Evolutionary conservation across 2,113 vertebrate genomes (phyloP), one percentile per base, ranked within the genome.

Genomic region (Ictidomys tridecemlineatus): DNA sequence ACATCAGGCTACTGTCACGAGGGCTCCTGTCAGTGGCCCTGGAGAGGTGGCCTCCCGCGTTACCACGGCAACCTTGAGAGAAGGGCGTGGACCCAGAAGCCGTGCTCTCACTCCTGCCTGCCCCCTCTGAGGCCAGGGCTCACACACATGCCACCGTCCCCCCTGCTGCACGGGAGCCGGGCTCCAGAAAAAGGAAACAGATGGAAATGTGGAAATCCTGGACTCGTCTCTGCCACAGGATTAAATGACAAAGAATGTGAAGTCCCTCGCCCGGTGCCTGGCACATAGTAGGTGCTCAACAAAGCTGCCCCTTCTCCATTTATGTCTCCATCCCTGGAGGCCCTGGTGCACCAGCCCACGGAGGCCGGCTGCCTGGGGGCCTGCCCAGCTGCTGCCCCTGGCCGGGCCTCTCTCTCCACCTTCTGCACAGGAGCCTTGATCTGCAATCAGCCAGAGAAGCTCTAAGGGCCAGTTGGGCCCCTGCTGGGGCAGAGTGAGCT

Each of bases 391-490:
- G 14, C n/a, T 53, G 8, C 16, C 4, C 7, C 48, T 16, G 53
- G 16, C 73, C 18, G 30, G 77, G 7, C 48, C 3, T 1, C 32
- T 8, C 11, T 16, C 37, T 24, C 39, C 51, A 24, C 37, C 70
- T 63, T 45, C 56, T 14, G 45, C 28, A 30, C 89, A 65, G 58
- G 85, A 73, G 88, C 77, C 42, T 0, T 56, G 93, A 56, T 78
- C 63, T 70, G n/a, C 82, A 63, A 2, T 56, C 2, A 6, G 72
- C 85, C 56, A 26, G 69, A 74, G 83, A 67, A 42, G 53, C 76
- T 45, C 90, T 90, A 73, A 91, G 70, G 94, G 87, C 78, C 93
- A 16, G n/a, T 0, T 8, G 80, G 74, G 69, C 86, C 65, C 72
- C 74, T 16, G 91, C 78, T 89, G 28, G 74, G 4, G 0, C 84